These are phyloP conservation scores for Zalophus californianus DNA, from an alignment of 2,797 vertebrate species.

Conservation along the genomic window DNA sequence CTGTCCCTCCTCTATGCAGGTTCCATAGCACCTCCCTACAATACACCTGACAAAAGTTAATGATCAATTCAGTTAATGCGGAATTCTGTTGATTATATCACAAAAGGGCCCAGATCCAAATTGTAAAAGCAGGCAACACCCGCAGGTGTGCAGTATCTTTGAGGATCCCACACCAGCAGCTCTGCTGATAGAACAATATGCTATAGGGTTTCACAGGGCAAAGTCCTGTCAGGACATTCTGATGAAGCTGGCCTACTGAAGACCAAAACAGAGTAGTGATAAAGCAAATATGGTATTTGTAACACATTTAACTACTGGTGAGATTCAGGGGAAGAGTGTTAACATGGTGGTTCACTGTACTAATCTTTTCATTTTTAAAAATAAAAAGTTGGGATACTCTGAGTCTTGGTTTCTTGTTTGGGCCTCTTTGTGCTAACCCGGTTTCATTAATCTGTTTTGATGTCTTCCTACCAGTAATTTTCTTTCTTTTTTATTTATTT, in stretches of 20 bases:
- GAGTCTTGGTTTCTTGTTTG: constrained; percentile 7
- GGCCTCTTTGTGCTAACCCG: background rate
- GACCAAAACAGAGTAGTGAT: background rate
- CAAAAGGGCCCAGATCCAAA: background rate
- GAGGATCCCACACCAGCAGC: background rate
- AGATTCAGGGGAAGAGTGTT: background rate
- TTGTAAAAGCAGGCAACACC: background rate
- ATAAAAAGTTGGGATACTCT: background rate
- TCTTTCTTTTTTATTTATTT: too few relatives aligned
- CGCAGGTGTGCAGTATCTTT: background rate
- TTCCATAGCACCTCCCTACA: background rate
- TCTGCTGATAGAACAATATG: background rate
- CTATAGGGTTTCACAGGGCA: background rate
- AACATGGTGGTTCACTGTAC: background rate
- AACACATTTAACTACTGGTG: background rate
- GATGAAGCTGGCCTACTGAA: background rate
- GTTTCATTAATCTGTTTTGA: background rate
- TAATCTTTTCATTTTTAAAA: background rate
- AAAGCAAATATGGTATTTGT: background rate
- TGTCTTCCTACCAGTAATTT: background rate
- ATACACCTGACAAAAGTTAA: background rate
- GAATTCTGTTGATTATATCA: background rate
- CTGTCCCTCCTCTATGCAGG: background rate
- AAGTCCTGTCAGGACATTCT: background rate
- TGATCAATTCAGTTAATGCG: background rate